Evolutionary conservation across 2,797 vertebrate genomes (phyloP).

Genomic region (Peromyscus eremicus): DNA sequence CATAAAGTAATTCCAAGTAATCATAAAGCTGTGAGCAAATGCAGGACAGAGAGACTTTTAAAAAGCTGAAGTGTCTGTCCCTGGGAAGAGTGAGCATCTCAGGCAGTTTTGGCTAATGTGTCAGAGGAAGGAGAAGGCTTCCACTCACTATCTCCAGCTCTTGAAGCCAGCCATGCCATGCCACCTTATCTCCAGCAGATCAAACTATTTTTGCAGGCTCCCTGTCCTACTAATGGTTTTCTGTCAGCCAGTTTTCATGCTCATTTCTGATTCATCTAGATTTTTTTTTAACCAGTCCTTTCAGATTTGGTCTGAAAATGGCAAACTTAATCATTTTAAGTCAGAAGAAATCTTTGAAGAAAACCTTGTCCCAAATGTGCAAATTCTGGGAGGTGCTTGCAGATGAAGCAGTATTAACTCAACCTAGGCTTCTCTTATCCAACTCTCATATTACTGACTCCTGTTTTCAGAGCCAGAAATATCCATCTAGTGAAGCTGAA

Average conservation of each 20-base stretch:
- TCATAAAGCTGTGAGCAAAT: not conserved
- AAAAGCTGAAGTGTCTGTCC: not conserved
- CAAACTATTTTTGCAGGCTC: slow-evolving; percentile 28
- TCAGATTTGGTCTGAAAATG: slow-evolving; percentile 43
- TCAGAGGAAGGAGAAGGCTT: not conserved
- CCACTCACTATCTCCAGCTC: not conserved
- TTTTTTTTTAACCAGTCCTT: not conserved
- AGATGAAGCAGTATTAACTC: slow-evolving; percentile 30
- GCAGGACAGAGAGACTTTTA: not conserved
- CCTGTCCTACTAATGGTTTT: not conserved
- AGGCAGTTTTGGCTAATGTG: not conserved
- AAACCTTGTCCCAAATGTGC: not conserved
- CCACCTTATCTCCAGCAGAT: not conserved
- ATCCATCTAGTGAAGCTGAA: not conserved
- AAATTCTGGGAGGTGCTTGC: not conserved
- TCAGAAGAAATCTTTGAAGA: slow-evolving; percentile 8
- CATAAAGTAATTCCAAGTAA: not conserved
- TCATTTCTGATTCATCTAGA: slow-evolving; percentile 4
- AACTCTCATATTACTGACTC: not conserved
- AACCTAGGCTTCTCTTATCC: slow-evolving; percentile 9
- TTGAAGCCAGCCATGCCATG: not conserved
- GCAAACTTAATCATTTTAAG: slow-evolving; percentile 6
- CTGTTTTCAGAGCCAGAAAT: slow-evolving; percentile 27
- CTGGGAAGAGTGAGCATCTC: not conserved
- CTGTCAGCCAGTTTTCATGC: not conserved